phyloP scores from a whole-genome alignment of 2,888 invertebrate species.

The Cheilosia vulpina region DNA sequence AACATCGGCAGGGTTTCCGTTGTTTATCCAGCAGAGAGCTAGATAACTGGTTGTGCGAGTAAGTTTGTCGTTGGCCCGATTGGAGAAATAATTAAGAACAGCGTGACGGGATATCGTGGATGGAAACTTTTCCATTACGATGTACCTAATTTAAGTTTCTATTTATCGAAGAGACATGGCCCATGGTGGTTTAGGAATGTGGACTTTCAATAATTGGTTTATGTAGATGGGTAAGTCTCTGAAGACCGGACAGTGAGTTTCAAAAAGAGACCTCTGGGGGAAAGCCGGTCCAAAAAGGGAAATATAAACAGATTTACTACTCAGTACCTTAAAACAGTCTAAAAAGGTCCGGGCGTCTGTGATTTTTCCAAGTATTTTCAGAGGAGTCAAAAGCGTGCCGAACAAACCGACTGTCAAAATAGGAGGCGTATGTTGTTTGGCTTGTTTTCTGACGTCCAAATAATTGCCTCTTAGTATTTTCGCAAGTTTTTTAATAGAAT shows the following conservation, averaged over 20 bases:
- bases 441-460: too few relatives aligned
- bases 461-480: too few relatives aligned
- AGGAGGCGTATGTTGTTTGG: too few relatives aligned
- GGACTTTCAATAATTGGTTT: not conserved
- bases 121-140: conserved; percentile 40
- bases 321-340: too few relatives aligned
- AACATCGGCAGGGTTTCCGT: conserved; percentile 39
- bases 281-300: too few relatives aligned
- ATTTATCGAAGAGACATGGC: conserved; percentile 7
- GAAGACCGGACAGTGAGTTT: not conserved
- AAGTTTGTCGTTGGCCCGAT: conserved; percentile 36
- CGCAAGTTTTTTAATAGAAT: too few relatives aligned
- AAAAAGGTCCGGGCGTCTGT: too few relatives aligned
- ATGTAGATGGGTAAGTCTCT: not conserved
- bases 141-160: conserved; percentile 29
- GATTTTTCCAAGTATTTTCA: too few relatives aligned
- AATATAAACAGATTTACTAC: too few relatives aligned
- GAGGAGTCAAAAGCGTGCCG: too few relatives aligned
- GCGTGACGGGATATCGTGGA: conserved; percentile 9
- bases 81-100: conserved; percentile 46
- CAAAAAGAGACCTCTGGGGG: too few relatives aligned
- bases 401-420: too few relatives aligned
- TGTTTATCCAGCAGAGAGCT: conserved; percentile 26
- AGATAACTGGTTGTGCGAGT: conserved; percentile 44
- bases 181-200: not conserved